These are phyloP conservation scores for Rhizoglyphus robini DNA, from an alignment of 1,140 invertebrate genomes.

Conservation along the genomic window DNA sequence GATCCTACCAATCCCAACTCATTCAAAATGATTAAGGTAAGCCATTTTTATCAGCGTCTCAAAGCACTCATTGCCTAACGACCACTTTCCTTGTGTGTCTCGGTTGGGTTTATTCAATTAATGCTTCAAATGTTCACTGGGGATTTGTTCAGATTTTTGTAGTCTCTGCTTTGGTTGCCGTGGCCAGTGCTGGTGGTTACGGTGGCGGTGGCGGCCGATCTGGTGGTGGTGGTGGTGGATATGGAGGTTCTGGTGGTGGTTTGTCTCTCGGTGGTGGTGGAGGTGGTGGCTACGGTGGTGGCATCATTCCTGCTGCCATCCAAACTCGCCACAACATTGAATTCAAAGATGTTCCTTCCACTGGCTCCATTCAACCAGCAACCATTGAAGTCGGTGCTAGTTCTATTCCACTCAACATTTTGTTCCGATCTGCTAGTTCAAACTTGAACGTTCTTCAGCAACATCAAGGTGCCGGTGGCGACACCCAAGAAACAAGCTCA, in stretches of 20 bases:
- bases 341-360: conserved; percentile 10
- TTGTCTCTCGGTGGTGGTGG: not conserved
- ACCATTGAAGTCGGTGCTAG: conserved; percentile 20
- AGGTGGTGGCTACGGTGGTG: not conserved
- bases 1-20: not conserved
- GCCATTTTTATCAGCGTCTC: too few relatives aligned
- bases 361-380: conserved; percentile 14
- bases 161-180: not conserved
- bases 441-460: conserved; percentile 18
- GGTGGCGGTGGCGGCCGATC: too few relatives aligned
- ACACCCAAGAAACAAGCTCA: conserved; percentile 2
- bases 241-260: not conserved
- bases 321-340: conserved; percentile 9
- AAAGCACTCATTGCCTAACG: too few relatives aligned
- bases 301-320: not conserved
- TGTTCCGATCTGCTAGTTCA: conserved; percentile 17
- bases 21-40: not conserved
- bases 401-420: conserved; percentile 15
- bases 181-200: not conserved
- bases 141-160: not conserved
- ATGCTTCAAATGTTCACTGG: not conserved
- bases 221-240: not conserved
- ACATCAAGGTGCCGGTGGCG: conserved; percentile 18
- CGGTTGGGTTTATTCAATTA: not conserved
- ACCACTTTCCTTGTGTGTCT: too few relatives aligned